Conservation (phyloP, 1,140 invertebrate species). For the Pseudomyrmex sp. region DNA sequence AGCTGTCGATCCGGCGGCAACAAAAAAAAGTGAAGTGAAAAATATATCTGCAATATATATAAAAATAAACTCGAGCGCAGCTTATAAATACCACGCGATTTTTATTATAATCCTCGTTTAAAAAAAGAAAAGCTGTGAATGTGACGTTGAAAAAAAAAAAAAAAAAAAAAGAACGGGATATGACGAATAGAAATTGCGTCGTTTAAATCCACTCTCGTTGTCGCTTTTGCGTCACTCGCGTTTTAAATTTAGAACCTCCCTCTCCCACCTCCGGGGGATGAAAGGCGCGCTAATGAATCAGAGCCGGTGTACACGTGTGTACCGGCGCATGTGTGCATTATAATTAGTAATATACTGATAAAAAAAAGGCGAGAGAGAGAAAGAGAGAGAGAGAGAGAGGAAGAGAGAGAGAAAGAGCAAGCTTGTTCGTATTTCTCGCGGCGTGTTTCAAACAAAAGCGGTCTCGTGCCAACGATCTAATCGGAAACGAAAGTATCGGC, state of each 20-base stretch:
- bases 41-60: not conserved
- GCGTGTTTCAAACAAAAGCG: constrained; percentile 40
- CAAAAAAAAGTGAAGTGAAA: not conserved
- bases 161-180: not conserved
- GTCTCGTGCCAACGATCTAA: constrained; percentile 30
- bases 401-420: not conserved
- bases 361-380: not conserved
- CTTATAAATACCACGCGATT: no score
- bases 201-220: constrained; percentile 30
- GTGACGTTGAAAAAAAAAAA: no score
- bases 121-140: not conserved
- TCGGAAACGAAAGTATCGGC: constrained; percentile 47
- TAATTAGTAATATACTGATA: constrained; percentile 35
- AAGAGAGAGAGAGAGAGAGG: not conserved
- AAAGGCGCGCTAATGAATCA: constrained; percentile 50
- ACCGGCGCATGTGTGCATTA: constrained; percentile 3
- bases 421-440: constrained; percentile 16
- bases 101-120: not conserved
- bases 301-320: constrained; percentile 4
- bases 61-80: no score
- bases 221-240: constrained; percentile 28
- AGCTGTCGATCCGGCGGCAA: not conserved
- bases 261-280: not conserved
- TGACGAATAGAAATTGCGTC: constrained; percentile 34
- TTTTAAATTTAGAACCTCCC: constrained; percentile 46